phyloP scores from a whole-genome alignment of 2,797 vertebrate genomes.

The Pantherophis vulpinus region DNA sequence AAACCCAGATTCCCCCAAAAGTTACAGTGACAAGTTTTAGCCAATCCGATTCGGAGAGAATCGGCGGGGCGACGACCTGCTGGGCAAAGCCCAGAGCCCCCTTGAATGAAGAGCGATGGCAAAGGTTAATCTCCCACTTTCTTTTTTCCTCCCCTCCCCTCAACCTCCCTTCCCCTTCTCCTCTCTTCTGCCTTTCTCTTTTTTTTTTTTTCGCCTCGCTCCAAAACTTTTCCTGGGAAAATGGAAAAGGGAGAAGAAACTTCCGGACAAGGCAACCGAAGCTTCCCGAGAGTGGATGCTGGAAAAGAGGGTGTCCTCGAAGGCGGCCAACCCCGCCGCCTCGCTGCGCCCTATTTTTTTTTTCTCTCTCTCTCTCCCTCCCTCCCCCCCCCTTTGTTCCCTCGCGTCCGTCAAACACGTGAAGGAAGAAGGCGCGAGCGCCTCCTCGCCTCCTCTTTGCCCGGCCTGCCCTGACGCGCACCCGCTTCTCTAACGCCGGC shows the following conservation, averaged over 20 bases:
- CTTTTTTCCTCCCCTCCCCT: neutral
- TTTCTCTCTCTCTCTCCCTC: no score
- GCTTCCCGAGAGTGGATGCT: conserved; percentile 44
- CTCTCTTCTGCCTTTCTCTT: neutral
- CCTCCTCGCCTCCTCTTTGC: conserved; percentile 7
- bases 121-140: neutral
- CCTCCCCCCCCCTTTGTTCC: neutral
- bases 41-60: neutral
- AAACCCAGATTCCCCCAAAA: neutral
- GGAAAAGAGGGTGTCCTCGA: conserved; percentile 6
- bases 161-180: no score
- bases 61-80: neutral
- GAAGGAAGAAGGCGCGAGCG: neutral
- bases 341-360: neutral
- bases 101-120: neutral
- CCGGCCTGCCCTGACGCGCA: conserved; percentile 7
- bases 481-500: conserved; percentile 35
- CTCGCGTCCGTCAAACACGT: neutral
- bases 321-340: neutral
- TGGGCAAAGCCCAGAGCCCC: neutral
- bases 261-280: conserved; percentile 35
- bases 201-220: neutral
- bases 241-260: conserved; percentile 26
- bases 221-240: neutral
- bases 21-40: neutral